A percentile compares a stretch with the other conserved stretches of the same genome.
phyloP scores from a whole-genome alignment of 2,797 vertebrate species.

The Pelochelys cantorii region DNA sequence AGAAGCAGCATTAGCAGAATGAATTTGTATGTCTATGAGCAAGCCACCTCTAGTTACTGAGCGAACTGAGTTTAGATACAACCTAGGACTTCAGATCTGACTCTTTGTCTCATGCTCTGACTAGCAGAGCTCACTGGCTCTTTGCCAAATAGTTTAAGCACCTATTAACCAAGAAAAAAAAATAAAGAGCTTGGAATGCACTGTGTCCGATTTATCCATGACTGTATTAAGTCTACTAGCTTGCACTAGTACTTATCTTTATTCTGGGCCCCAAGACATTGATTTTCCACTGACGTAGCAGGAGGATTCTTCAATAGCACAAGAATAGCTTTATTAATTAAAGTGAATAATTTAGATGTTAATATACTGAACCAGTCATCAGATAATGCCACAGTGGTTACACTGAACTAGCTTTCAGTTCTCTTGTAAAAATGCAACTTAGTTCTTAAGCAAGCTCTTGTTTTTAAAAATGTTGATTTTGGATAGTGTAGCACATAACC shows the following conservation, averaged over 20 bases:
- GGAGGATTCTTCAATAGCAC: neutral
- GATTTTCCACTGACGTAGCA: slow-evolving; percentile 35
- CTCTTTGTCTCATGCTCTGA: neutral
- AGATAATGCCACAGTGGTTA: fast-evolving
- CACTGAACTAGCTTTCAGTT: neutral
- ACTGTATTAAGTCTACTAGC: slow-evolving; percentile 64
- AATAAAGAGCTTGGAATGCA: slow-evolving; percentile 69
- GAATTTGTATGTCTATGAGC: fast-evolving
- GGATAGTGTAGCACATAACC: neutral
- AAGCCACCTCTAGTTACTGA: slow-evolving; percentile 24
- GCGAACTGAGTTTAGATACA: slow-evolving; percentile 41
- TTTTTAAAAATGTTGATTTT: neutral
- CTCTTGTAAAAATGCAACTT: neutral
- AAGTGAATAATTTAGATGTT: neutral
- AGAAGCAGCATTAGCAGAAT: fast-evolving
- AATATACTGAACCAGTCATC: neutral
- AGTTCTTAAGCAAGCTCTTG: neutral
- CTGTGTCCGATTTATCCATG: slow-evolving; percentile 43
- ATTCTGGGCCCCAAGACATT: slow-evolving; percentile 53
- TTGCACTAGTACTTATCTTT: slow-evolving; percentile 49
- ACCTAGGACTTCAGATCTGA: slow-evolving; percentile 40
- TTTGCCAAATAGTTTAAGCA: slow-evolving; percentile 73
- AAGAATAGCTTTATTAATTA: neutral
- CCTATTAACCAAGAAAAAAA: slow-evolving; percentile 66
- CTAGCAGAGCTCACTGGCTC: slow-evolving; percentile 56